Evolutionary conservation across 2,113 vertebrate genomes (phyloP).

Genomic region (Lethenteron camtschaticum): DNA sequence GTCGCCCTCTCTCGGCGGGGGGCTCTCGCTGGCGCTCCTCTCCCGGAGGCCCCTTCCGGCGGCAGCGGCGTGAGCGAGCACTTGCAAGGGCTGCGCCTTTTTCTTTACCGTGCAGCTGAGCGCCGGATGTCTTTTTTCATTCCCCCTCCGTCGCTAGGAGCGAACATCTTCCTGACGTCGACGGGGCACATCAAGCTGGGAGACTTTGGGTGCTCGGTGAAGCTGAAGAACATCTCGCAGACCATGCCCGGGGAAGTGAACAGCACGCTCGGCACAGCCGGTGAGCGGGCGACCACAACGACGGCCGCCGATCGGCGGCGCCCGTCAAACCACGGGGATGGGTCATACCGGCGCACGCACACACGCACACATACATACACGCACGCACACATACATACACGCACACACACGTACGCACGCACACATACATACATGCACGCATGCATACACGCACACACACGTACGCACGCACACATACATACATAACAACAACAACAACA

Average conservation of each 20-base stretch:
- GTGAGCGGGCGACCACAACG: slow-evolving; percentile 20
- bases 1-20: too few relatives aligned
- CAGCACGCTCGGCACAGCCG: slow-evolving; percentile 89
- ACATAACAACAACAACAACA: too few relatives aligned
- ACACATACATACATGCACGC: not conserved
- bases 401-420: not conserved
- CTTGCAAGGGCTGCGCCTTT: too few relatives aligned
- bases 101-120: too few relatives aligned
- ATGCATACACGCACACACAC: not conserved
- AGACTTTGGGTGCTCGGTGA: slow-evolving; percentile 93
- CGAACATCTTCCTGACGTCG: slow-evolving; percentile 93
- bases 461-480: not conserved
- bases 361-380: not conserved
- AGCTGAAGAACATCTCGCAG: slow-evolving; percentile 86
- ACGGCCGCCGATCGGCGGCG: too few relatives aligned
- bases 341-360: too few relatives aligned
- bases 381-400: not conserved
- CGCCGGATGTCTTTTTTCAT: not conserved
- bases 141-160: slow-evolving; percentile 30
- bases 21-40: too few relatives aligned
- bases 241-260: slow-evolving; percentile 99
- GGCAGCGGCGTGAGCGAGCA: too few relatives aligned
- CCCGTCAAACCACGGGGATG: not conserved
- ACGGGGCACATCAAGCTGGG: slow-evolving; percentile 85
- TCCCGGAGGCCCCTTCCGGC: too few relatives aligned